These are phyloP conservation scores for Cynoglossus semilaevis DNA, from an alignment of 2,113 vertebrate species.

Conservation along the genomic window DNA sequence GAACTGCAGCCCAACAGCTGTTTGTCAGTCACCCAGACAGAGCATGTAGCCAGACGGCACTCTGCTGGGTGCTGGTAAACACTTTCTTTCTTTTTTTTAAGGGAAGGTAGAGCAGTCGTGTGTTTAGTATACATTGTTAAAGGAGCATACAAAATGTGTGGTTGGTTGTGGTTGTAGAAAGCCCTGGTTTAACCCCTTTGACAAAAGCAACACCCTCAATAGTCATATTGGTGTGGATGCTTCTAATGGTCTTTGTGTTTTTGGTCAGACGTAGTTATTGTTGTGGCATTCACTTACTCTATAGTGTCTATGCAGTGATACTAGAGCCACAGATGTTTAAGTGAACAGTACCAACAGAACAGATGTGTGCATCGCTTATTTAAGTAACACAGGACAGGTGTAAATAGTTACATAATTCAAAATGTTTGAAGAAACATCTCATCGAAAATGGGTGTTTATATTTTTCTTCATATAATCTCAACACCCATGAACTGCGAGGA, in stretches of 20 bases:
- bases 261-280: too few species aligned
- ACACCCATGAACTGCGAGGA: conserved; percentile 26
- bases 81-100: conserved; percentile 52
- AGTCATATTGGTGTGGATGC: too few species aligned
- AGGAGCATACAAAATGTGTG: conserved; percentile 1
- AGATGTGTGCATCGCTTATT: neutral
- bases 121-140: neutral
- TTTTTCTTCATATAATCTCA: too few species aligned
- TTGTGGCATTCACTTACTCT: too few species aligned
- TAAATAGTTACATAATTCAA: neutral
- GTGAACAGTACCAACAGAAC: neutral
- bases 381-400: too few species aligned
- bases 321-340: too few species aligned
- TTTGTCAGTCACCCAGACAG: conserved; percentile 54
- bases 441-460: too few species aligned
- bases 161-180: neutral
- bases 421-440: too few species aligned
- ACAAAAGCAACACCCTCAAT: too few species aligned
- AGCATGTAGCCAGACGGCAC: conserved; percentile 53
- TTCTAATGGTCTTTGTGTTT: too few species aligned
- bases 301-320: too few species aligned
- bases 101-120: conserved; percentile 14
- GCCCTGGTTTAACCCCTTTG: too few species aligned
- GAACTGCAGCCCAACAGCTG: conserved; percentile 72
- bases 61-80: conserved; percentile 47